These are phyloP conservation scores for Drosophila nikananu DNA, from an alignment of 1,140 invertebrate genomes.

Conservation along the genomic window DNA sequence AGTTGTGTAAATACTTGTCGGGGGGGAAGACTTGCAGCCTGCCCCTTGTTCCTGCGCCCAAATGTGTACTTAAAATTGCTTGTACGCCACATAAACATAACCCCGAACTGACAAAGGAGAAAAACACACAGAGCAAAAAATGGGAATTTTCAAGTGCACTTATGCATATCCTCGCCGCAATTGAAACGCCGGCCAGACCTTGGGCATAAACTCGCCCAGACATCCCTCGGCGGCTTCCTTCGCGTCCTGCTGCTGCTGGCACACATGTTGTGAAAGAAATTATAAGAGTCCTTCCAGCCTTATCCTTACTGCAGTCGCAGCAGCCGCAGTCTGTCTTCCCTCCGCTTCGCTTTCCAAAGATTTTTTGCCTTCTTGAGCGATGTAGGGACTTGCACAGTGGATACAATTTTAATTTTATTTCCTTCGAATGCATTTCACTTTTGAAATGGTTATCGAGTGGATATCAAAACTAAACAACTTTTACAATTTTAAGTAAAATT, in stretches of 20 bases:
- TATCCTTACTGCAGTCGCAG: constrained; percentile 58
- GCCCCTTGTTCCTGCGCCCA: constrained; percentile 34
- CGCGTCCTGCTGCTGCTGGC: constrained; percentile 21
- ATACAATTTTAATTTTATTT: neutral
- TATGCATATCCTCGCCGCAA: constrained; percentile 77
- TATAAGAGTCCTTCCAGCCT: constrained; percentile 59
- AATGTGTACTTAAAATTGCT: constrained; percentile 62
- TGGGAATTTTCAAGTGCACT: constrained; percentile 69
- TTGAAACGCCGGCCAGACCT: constrained; percentile 55
- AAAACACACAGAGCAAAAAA: constrained; percentile 32
- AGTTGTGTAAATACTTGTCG: constrained; percentile 77
- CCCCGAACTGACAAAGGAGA: constrained; percentile 54
- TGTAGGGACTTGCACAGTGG: neutral
- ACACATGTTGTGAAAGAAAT: constrained; percentile 55
- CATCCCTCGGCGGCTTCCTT: constrained; percentile 14
- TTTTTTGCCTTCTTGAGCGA: constrained; percentile 7
- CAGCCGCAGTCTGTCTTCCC: constrained; percentile 29
- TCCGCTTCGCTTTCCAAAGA: neutral
- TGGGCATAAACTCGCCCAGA: constrained; percentile 16
- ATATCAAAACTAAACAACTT: neutral
- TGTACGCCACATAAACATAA: constrained; percentile 74
- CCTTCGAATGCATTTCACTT: neutral
- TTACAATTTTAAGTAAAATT: neutral
- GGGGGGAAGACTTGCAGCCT: constrained; percentile 26
- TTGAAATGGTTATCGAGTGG: too few relatives aligned